Evolutionary conservation across 2,888 invertebrate species (phyloP), one percentile per base, ranked within the genome.

Genomic region (Ormia ochracea): DNA sequence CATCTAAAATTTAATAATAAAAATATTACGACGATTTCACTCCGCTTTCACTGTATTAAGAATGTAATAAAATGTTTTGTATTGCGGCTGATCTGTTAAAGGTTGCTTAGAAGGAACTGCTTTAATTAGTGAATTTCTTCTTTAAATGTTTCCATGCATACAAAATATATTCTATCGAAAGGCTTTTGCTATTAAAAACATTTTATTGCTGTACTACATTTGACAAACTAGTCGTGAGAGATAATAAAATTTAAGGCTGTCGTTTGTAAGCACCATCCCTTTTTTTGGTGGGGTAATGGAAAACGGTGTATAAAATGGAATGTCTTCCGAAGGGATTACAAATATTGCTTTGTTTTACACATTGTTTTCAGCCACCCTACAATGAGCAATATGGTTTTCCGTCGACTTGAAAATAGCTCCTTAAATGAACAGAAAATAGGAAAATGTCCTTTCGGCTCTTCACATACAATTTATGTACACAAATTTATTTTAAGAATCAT

Each of bases 21-120:
- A 63, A 73, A n/a, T n/a, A n/a, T 54, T 43, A 45, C 36, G 36
- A 45, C n/a, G n/a, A n/a, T n/a, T n/a, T 73, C 17, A 63, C 63
- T 63, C 33, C 9, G 36, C 23, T 63, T 63, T 63, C 33, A 45
- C 33, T 56, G 26, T 52, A 31, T 52, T 33, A 17, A 19, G 3
- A 54, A 3, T 26, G 12, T 54, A 23, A 73, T 73, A 63, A 63
- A 61, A 72, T 41, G 17, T 19, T 72, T 50, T 50, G 58, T 56
- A 68, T 68, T 69, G 21, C 21, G 21, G 9, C 7, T 33, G 9
- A 59, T 48, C 48, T 19, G 4, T 36, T 58, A 19, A 41, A 59
- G 59, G 19, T 38, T 28, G 17, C 33, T 2, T n/a, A 19, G 14
- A 59, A n/a, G n/a, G n/a, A 50, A 41, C 14, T 1, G 9, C 2